Evolutionary conservation across 2,113 vertebrate species (phyloP).

Genomic region (Callorhinus ursinus): DNA sequence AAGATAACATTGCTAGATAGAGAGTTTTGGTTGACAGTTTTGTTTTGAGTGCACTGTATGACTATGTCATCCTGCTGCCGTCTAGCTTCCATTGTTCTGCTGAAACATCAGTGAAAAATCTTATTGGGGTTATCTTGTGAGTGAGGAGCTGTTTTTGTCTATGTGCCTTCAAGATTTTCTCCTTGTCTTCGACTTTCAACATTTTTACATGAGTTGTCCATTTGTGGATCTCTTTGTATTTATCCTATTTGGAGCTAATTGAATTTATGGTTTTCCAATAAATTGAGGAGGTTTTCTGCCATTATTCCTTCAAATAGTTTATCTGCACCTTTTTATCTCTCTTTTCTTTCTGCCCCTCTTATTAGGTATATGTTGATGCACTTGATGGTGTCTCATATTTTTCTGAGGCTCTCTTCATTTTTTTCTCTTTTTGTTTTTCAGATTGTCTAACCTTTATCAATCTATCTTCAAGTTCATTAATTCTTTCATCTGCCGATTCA

Average conservation of each 20-base stretch:
- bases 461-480: background rate
- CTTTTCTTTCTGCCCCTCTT: background rate
- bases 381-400: background rate
- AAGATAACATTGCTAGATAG: background rate
- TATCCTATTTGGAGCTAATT: background rate
- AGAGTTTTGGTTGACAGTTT: background rate
- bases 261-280: background rate
- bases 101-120: background rate
- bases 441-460: background rate
- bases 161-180: background rate
- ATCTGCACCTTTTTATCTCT: background rate
- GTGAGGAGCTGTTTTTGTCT: background rate
- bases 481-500: background rate
- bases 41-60: background rate
- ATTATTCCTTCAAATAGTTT: background rate
- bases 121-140: background rate
- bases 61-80: background rate
- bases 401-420: background rate
- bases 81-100: too few relatives aligned
- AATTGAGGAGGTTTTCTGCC: background rate
- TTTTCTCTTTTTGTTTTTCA: background rate
- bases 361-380: background rate
- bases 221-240: background rate
- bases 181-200: background rate
- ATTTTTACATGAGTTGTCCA: background rate